Percentiles rank a stretch among this genome's conserved stretches.
phyloP scores from a whole-genome alignment of 2,113 vertebrate genomes.

The Lepus americanus region DNA sequence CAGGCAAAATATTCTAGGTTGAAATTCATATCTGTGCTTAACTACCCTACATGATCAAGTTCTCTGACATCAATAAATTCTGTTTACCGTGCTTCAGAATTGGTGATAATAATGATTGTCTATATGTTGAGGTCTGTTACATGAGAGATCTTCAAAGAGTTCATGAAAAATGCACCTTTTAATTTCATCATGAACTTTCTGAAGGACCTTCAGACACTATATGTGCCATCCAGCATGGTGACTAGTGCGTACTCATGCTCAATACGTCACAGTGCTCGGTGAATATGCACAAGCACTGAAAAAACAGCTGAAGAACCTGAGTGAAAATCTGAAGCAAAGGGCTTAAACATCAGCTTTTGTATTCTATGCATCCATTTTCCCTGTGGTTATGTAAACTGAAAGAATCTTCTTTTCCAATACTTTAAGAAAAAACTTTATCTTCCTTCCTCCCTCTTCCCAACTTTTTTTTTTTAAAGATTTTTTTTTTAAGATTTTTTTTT shows the following conservation, averaged over 20 bases:
- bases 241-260: not conserved
- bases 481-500: too few species aligned
- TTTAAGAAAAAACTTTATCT: not conserved
- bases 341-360: not conserved
- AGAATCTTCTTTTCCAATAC: not conserved
- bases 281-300: not conserved
- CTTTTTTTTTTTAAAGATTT: too few species aligned
- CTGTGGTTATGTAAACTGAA: not conserved
- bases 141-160: too few species aligned
- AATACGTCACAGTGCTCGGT: not conserved
- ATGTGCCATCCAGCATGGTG: not conserved
- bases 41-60: not conserved
- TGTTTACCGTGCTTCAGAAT: not conserved
- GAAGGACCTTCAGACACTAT: not conserved
- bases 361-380: not conserved
- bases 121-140: not conserved
- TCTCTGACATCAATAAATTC: not conserved
- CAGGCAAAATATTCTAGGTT: not conserved
- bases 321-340: constrained; percentile 6
- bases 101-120: not conserved
- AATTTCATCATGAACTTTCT: too few species aligned
- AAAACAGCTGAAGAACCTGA: not conserved
- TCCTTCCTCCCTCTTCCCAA: not conserved
- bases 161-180: too few species aligned
- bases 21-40: not conserved